phyloP scores from a whole-genome alignment of 2,113 vertebrate species.

The Elanus axillaris region DNA sequence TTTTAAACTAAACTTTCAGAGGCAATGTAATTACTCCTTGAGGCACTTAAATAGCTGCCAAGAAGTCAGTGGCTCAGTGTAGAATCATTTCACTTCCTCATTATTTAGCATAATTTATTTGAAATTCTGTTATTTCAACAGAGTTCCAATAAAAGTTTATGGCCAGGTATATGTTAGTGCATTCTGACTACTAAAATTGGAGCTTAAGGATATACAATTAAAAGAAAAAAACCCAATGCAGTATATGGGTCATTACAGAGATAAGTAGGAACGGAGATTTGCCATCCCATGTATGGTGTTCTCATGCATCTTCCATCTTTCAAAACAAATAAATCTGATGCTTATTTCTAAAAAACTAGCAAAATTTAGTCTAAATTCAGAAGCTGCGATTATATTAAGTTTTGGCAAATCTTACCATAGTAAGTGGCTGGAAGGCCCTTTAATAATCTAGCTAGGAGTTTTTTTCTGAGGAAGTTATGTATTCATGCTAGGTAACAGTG shows the following conservation, averaged over 20 bases:
- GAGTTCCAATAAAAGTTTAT: conserved; percentile 38
- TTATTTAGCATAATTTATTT: conserved; percentile 47
- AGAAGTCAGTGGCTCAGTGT: background rate
- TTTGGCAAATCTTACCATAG: background rate
- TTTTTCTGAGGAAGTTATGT: background rate
- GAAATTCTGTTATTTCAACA: conserved; percentile 23
- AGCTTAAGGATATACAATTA: background rate
- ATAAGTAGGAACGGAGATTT: background rate
- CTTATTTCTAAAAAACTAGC: background rate
- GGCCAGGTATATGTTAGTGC: background rate
- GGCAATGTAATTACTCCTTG: background rate
- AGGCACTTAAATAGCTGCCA: conserved; percentile 17
- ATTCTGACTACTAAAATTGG: background rate
- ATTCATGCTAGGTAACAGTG: background rate
- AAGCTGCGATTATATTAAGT: background rate
- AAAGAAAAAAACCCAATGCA: background rate
- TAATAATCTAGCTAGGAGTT: background rate
- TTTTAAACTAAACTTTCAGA: background rate
- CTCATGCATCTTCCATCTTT: background rate
- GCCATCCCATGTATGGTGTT: background rate
- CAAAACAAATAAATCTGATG: background rate
- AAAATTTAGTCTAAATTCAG: background rate
- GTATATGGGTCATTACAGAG: background rate
- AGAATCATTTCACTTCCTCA: conserved; percentile 19
- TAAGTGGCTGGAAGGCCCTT: background rate